phyloP scores from a whole-genome alignment of 2,113 vertebrate species.

The Aplodontia rufa region DNA sequence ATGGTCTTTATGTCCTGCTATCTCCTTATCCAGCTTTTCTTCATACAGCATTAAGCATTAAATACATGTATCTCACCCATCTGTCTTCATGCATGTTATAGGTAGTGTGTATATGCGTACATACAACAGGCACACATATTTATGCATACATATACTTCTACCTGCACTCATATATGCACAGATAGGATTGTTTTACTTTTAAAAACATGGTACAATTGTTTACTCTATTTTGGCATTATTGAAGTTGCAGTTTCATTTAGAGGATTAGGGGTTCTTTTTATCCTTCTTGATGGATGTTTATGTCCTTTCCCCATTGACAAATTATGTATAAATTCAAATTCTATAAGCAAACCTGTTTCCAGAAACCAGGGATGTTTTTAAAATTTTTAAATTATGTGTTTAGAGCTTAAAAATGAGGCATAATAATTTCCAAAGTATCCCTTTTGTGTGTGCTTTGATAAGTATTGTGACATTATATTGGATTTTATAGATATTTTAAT shows the following conservation, averaged over 20 bases:
- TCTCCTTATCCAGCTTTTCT: not conserved
- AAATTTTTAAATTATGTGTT: conserved; percentile 11
- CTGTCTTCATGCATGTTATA: not conserved
- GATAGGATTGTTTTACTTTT: not conserved
- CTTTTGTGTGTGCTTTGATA: conserved; percentile 43
- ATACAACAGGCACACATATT: not conserved
- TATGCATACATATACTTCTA: not conserved
- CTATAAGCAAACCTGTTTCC: not conserved
- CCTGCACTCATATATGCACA: not conserved
- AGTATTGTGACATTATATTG: conserved; percentile 31
- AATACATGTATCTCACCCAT: not conserved
- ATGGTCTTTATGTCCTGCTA: not conserved
- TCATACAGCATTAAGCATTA: not conserved
- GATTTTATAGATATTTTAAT: conserved; percentile 57
- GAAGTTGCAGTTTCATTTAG: conserved; percentile 45
- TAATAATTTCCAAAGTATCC: conserved; percentile 46
- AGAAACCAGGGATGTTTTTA: not conserved
- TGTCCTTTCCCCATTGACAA: not conserved
- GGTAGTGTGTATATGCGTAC: not conserved
- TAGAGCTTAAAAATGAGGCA: conserved; percentile 32
- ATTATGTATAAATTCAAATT: conserved; percentile 10
- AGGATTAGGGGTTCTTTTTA: not conserved
- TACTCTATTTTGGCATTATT: not conserved
- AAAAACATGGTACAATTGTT: not conserved
- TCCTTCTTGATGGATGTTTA: not conserved